Evolutionary conservation across 2,113 vertebrate species (phyloP).

Genomic region (Heptranchias perlo): DNA sequence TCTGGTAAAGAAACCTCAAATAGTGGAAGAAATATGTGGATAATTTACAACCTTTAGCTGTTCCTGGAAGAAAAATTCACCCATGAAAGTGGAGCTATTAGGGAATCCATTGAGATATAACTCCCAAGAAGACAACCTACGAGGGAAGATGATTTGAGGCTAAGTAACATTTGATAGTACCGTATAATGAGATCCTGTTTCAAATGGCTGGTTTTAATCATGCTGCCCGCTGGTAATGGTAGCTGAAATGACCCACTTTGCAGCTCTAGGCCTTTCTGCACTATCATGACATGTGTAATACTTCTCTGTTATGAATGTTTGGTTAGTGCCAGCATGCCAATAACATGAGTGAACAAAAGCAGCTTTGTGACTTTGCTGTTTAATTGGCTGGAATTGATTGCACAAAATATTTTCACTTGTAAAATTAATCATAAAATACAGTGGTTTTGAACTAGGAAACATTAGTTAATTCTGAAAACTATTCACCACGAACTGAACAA

Average conservation of each 20-base stretch:
- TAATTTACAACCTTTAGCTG: not conserved
- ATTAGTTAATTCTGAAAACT: not conserved
- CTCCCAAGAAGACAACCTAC: not conserved
- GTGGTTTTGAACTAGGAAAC: constrained; percentile 18
- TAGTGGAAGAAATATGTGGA: not conserved
- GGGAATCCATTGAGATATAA: not conserved
- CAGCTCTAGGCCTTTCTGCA: not conserved
- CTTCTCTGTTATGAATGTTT: constrained; percentile 1
- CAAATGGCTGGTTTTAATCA: not conserved
- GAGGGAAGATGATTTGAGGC: not conserved
- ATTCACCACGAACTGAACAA: not conserved
- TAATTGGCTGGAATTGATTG: constrained; percentile 36
- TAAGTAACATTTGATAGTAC: constrained; percentile 1
- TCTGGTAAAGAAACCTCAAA: not conserved
- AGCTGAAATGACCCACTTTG: constrained; percentile 13
- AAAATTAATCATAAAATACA: not conserved
- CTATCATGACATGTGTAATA: not conserved
- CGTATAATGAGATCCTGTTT: not conserved
- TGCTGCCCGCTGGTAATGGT: not conserved
- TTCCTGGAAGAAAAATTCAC: not conserved
- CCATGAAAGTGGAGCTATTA: not conserved
- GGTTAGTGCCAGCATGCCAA: constrained; percentile 15
- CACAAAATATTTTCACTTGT: constrained; percentile 30
- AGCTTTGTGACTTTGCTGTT: constrained; percentile 29
- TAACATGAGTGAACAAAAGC: constrained; percentile 13